Conservation (phyloP, 2,113 vertebrate genomes). For the Cynocephalus volans region DNA sequence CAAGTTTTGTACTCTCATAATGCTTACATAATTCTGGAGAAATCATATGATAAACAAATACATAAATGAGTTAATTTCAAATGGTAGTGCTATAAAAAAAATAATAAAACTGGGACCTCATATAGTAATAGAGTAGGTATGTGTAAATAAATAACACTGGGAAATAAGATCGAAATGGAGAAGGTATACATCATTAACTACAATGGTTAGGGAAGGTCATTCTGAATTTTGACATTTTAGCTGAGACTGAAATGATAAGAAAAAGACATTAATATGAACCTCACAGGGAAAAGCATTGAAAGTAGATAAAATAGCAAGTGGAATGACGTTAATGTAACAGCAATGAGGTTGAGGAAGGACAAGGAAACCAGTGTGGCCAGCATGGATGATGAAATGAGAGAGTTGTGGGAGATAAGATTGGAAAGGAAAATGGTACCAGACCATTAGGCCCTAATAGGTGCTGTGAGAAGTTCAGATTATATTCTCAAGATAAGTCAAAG, state of each 20-base stretch:
- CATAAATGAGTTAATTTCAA: background rate
- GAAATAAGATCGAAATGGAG: background rate
- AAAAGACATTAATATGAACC: background rate
- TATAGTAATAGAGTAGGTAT: background rate
- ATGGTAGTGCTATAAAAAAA: background rate
- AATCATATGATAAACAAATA: background rate
- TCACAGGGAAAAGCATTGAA: background rate
- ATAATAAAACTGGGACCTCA: slow-evolving; percentile 11
- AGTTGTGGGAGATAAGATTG: background rate
- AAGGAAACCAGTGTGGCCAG: background rate
- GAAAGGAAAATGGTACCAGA: background rate
- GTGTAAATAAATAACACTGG: background rate
- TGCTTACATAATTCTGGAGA: background rate
- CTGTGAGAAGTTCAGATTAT: background rate
- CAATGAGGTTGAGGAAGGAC: background rate
- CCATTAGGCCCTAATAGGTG: background rate
- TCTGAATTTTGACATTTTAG: background rate
- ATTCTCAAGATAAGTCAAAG: background rate
- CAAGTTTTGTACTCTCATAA: background rate
- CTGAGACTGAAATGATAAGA: background rate
- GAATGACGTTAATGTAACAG: background rate
- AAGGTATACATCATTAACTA: background rate
- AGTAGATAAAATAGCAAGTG: background rate
- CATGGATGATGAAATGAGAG: background rate
- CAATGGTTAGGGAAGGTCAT: background rate